A percentile compares a stretch with the other conserved stretches of the same genome.
These are phyloP conservation scores for Callorhinus ursinus DNA, from an alignment of 2,113 vertebrate species.

Conservation along the genomic window DNA sequence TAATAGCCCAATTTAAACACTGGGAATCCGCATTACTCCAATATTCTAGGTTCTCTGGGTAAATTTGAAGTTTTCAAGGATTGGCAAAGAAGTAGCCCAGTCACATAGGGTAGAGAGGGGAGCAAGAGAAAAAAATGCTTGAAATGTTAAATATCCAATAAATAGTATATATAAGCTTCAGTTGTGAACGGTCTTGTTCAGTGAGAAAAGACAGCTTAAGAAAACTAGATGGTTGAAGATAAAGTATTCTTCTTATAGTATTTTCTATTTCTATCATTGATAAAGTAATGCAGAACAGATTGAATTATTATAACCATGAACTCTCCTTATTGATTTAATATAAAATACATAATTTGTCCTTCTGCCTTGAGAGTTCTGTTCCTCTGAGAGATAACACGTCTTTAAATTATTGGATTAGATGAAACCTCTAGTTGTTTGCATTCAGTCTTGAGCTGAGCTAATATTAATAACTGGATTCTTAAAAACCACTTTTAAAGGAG, in stretches of 20 bases:
- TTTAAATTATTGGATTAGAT: slow-evolving; percentile 44
- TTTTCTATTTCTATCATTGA: slow-evolving; percentile 23
- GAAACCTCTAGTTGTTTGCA: slow-evolving; percentile 26
- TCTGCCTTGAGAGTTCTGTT: neutral
- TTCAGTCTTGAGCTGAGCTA: neutral
- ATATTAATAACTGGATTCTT: slow-evolving; percentile 34
- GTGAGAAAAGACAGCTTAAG: slow-evolving; percentile 4
- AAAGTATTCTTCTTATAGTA: neutral
- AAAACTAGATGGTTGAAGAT: neutral
- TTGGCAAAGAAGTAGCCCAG: neutral
- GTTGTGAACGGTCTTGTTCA: neutral
- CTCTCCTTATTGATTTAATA: slow-evolving; percentile 55
- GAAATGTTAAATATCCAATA: neutral
- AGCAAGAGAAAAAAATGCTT: neutral
- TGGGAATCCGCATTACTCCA: neutral
- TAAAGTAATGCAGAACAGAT: slow-evolving; percentile 32
- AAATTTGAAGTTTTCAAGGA: neutral
- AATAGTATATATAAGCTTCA: neutral
- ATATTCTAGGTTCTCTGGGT: neutral
- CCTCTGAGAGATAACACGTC: slow-evolving; percentile 9
- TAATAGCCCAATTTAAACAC: neutral
- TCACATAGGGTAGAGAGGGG: neutral
- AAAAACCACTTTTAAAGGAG: neutral
- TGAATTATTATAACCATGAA: slow-evolving; percentile 33
- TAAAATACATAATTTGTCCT: slow-evolving; percentile 46